Conservation (phyloP, 2,888 invertebrate genomes). For the Megaustenia siamemsis region DNA sequence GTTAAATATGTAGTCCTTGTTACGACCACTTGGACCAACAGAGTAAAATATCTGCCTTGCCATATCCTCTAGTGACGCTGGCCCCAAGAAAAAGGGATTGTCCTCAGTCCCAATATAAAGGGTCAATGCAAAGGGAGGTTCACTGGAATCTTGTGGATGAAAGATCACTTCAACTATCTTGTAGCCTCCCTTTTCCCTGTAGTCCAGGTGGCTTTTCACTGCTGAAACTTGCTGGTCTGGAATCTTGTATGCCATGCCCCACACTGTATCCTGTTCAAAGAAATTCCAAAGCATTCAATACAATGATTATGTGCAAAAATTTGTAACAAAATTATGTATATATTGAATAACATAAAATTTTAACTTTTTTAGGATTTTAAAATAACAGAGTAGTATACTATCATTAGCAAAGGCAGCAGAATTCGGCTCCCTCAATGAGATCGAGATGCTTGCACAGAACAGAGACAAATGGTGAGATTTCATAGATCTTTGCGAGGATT, state of each 20-base stretch:
- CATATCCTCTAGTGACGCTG: conserved; percentile 88
- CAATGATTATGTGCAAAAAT: no score
- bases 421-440: no score
- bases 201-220: conserved; percentile 91
- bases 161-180: conserved; percentile 87
- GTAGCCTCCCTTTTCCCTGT: conserved; percentile 96
- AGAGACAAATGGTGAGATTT: no score
- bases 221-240: conserved; percentile 83
- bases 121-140: conserved; percentile 85
- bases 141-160: conserved; percentile 82
- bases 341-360: no score
- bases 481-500: no score
- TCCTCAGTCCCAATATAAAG: conserved; percentile 90
- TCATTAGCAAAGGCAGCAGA: no score
- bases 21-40: conserved; percentile 91
- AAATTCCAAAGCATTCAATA: background rate
- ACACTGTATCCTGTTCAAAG: conserved; percentile 86
- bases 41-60: conserved; percentile 87
- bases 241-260: conserved; percentile 95
- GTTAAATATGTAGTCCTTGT: conserved; percentile 94
- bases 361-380: no score
- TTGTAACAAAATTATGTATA: background rate
- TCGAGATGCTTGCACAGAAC: no score
- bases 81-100: conserved; percentile 90
- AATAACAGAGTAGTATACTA: no score